phyloP scores from a whole-genome alignment of 1,140 invertebrate genomes.

The Hirudo medicinalis region DNA sequence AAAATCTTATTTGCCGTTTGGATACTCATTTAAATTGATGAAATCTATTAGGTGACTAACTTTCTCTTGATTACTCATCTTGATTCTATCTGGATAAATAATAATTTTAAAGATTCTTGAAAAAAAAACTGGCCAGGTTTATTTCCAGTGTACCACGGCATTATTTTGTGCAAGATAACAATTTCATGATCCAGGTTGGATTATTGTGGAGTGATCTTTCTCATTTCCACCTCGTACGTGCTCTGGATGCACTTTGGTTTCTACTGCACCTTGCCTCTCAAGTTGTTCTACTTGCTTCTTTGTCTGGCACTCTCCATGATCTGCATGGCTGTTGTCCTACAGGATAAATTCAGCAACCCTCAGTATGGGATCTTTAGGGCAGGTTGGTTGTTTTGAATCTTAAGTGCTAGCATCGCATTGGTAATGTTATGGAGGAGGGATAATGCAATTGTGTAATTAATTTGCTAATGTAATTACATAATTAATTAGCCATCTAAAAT shows the following conservation, averaged over 20 bases:
- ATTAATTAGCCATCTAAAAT: too few species aligned
- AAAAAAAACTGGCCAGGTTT: background rate
- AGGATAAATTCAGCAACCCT: slow-evolving; percentile 86
- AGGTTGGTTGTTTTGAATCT: slow-evolving; percentile 15
- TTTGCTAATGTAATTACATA: too few species aligned
- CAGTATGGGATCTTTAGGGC: slow-evolving; percentile 70
- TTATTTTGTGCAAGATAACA: background rate
- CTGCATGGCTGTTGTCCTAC: slow-evolving; percentile 81
- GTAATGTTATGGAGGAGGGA: too few species aligned
- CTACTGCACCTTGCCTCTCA: slow-evolving; percentile 22
- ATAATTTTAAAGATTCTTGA: background rate
- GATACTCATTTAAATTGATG: too few species aligned
- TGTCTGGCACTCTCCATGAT: slow-evolving; percentile 70
- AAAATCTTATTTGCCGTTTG: too few species aligned
- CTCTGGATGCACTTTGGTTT: slow-evolving; percentile 26
- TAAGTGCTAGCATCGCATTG: too few species aligned
- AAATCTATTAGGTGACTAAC: background rate
- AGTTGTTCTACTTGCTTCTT: slow-evolving; percentile 21
- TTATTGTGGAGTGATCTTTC: slow-evolving; percentile 25
- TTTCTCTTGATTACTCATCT: too few species aligned
- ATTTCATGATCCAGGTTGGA: slow-evolving; percentile 21
- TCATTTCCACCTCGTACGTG: slow-evolving; percentile 25
- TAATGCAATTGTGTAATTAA: too few species aligned
- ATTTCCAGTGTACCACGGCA: background rate
- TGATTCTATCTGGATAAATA: background rate